Percentiles rank a stretch among this genome's conserved stretches.
Evolutionary conservation across 2,113 vertebrate species (phyloP).

Genomic region (Marmota monax): DNA sequence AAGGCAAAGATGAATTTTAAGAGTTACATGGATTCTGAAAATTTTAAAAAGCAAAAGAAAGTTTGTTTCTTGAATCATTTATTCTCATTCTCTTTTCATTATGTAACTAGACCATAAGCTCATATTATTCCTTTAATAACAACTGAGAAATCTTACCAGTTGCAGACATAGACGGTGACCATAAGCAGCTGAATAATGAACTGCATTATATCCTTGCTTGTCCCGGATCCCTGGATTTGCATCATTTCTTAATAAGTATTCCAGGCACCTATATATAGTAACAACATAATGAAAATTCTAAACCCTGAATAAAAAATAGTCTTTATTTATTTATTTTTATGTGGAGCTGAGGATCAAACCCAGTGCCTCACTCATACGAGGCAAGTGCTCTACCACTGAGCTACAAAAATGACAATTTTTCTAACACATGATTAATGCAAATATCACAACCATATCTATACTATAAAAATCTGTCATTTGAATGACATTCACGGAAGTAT

Average conservation of each 20-base stretch:
- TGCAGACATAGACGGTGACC: constrained; percentile 91
- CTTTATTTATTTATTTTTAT: no score
- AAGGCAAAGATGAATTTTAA: constrained; percentile 43
- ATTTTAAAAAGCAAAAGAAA: neutral
- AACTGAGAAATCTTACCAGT: constrained; percentile 86
- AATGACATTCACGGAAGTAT: neutral
- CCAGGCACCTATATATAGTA: constrained; percentile 94
- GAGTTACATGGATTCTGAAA: constrained; percentile 17
- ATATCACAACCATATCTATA: neutral
- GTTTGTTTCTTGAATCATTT: constrained; percentile 17
- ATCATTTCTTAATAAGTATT: constrained; percentile 98
- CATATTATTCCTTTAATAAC: neutral
- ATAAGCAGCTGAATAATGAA: constrained; percentile 95
- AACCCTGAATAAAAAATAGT: neutral
- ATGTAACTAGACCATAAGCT: constrained; percentile 13
- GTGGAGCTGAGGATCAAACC: no score
- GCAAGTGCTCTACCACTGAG: no score
- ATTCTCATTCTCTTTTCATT: neutral
- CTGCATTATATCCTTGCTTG: constrained; percentile 98
- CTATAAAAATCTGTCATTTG: neutral
- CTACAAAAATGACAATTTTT: neutral
- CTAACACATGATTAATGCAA: constrained; percentile 12
- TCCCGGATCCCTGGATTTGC: constrained; percentile 98
- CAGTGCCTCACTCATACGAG: no score
- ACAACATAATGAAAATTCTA: constrained; percentile 69